phyloP scores from a whole-genome alignment of 2,113 vertebrate genomes.

The Channa maculata region DNA sequence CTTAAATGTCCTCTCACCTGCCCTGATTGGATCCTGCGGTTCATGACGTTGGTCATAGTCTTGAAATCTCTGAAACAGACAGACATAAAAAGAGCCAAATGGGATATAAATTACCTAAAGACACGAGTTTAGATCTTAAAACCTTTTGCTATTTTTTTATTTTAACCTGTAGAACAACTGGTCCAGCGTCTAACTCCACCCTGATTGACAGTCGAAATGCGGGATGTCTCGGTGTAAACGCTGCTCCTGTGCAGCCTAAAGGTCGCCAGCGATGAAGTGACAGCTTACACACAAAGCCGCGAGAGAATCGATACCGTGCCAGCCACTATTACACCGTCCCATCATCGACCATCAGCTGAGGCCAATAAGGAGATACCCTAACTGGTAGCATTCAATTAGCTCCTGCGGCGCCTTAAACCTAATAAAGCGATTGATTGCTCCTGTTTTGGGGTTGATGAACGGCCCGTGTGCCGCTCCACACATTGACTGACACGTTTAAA shows the following conservation, averaged over 20 bases:
- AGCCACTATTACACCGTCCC: conserved; percentile 73
- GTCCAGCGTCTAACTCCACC: not conserved
- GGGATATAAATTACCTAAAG: not conserved
- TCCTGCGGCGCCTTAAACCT: conserved; percentile 82
- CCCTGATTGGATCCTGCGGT: conserved; percentile 31
- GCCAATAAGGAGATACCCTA: conserved; percentile 82
- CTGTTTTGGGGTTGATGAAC: conserved; percentile 89
- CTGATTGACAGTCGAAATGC: conserved; percentile 61
- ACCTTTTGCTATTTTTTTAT: not conserved
- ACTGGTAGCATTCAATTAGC: conserved; percentile 89
- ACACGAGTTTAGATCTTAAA: no score
- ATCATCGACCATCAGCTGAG: conserved; percentile 82
- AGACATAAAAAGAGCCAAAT: fast-evolving
- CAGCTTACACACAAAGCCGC: conserved; percentile 70
- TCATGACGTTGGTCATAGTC: conserved; percentile 15
- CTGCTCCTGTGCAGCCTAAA: conserved; percentile 55
- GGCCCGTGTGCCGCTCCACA: conserved; percentile 75
- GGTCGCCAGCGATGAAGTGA: conserved; percentile 75
- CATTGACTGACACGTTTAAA: conserved; percentile 85
- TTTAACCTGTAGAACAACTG: not conserved
- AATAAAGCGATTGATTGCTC: conserved; percentile 91
- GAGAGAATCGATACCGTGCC: conserved; percentile 72
- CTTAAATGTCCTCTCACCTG: not conserved
- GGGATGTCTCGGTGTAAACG: conserved; percentile 52
- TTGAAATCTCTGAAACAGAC: not conserved